Percentiles rank a stretch among this genome's conserved stretches.
Evolutionary conservation across 2,888 invertebrate species (phyloP).

Genomic region (Troides oblongomaculatus): DNA sequence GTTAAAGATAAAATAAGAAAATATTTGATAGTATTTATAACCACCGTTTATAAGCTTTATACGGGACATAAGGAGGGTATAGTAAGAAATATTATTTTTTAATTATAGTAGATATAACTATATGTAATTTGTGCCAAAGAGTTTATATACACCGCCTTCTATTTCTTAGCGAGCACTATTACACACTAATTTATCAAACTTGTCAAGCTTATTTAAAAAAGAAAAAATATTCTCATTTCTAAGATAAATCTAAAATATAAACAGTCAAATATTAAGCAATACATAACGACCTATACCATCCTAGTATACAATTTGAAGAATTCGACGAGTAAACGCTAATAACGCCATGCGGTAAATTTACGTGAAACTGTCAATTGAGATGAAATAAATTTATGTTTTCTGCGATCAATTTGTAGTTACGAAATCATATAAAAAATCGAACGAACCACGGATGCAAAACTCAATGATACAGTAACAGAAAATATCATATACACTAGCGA

Average conservation of each 20-base stretch:
- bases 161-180: neutral
- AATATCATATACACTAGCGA: slow-evolving; percentile 3
- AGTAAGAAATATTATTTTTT: too few species aligned
- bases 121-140: neutral
- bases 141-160: neutral
- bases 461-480: slow-evolving; percentile 25
- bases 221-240: too few species aligned
- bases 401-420: neutral
- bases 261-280: too few species aligned
- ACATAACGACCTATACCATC: too few species aligned
- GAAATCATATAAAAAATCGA: neutral
- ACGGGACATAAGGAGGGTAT: neutral
- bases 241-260: too few species aligned
- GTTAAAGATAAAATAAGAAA: neutral
- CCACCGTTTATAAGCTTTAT: neutral
- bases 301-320: too few species aligned
- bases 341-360: too few species aligned
- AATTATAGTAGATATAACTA: neutral
- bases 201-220: too few species aligned
- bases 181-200: neutral
- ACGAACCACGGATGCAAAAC: slow-evolving; percentile 7
- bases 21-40: neutral
- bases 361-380: too few species aligned
- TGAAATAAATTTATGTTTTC: neutral
- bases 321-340: too few species aligned